phyloP scores from a whole-genome alignment of 1,140 invertebrate species.

The Drosophila chauvacae region DNA sequence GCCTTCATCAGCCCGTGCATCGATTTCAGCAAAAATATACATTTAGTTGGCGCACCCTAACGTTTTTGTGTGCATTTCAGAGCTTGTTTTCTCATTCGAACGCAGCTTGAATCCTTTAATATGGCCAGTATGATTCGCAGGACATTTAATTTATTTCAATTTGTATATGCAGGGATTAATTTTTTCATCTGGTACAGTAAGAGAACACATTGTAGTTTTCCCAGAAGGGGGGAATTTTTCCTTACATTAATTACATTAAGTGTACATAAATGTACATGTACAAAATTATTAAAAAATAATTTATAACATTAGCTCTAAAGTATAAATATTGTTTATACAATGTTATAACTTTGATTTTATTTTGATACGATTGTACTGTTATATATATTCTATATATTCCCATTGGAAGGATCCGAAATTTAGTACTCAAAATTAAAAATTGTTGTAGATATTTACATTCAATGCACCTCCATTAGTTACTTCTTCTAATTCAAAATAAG shows the following conservation, averaged over 20 bases:
- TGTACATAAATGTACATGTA: no score
- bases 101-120: slow-evolving; percentile 2
- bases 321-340: not conserved
- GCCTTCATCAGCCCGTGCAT: not conserved
- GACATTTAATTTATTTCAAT: slow-evolving; percentile 55
- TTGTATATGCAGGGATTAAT: slow-evolving; percentile 37
- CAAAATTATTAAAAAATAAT: no score
- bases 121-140: not conserved
- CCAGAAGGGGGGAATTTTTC: not conserved
- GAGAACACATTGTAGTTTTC: not conserved
- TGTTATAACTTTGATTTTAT: no score
- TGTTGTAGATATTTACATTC: no score
- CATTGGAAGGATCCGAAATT: fast-evolving
- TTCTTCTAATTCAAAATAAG: no score
- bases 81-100: not conserved
- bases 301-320: no score
- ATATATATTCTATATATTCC: no score
- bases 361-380: not conserved
- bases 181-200: slow-evolving; percentile 4
- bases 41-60: slow-evolving; percentile 2
- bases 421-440: not conserved
- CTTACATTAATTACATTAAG: not conserved
- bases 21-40: slow-evolving; percentile 6
- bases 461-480: no score
- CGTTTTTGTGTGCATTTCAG: not conserved